Conservation (phyloP, 2,888 invertebrate species). For the Baronia brevicornis region DNA sequence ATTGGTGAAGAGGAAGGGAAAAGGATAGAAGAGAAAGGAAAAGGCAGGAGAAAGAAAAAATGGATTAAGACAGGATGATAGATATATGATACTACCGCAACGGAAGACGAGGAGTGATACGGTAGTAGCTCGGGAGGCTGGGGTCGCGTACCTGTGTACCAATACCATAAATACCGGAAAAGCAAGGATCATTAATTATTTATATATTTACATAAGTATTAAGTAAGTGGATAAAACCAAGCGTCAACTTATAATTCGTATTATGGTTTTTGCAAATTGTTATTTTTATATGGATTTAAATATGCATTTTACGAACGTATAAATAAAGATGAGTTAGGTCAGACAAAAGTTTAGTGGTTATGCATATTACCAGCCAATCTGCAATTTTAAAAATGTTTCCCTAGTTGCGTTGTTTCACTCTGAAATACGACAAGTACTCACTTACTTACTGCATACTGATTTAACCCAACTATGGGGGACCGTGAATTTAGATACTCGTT, state of each 20-base stretch:
- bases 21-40: no score
- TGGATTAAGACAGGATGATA: no score
- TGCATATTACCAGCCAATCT: constrained; percentile 67
- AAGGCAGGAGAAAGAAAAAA: no score
- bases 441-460: constrained; percentile 17
- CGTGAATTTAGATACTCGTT: constrained; percentile 7
- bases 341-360: constrained; percentile 35
- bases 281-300: constrained; percentile 13
- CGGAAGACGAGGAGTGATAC: no score
- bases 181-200: no score
- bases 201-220: no score
- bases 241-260: constrained; percentile 13
- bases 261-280: constrained; percentile 6
- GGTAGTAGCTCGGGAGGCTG: no score
- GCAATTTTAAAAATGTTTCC: constrained; percentile 55
- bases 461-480: constrained; percentile 14
- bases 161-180: no score
- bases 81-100: no score
- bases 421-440: constrained; percentile 27
- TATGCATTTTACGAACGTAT: constrained; percentile 22
- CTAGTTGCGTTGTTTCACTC: constrained; percentile 39
- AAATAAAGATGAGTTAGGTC: constrained; percentile 28
- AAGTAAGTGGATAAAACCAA: no score
- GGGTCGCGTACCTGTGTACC: no score
- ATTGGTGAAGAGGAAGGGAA: no score